Evolutionary conservation across 2,888 invertebrate genomes (phyloP).

Genomic region (Ormyrus pomaceus): DNA sequence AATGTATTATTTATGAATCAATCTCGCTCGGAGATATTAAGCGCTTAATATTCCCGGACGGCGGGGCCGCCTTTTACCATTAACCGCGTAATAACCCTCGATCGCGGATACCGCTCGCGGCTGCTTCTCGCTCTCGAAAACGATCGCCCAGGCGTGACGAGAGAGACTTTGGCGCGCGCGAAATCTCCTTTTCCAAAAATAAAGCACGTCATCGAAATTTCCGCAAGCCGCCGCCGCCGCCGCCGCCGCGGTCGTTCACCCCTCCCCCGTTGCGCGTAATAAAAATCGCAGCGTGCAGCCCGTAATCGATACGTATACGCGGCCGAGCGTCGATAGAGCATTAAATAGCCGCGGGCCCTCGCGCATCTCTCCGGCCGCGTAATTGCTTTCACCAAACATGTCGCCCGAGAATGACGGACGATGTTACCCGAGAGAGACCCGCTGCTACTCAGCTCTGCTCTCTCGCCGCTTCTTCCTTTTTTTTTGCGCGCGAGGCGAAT

Average conservation of each 20-base stretch:
- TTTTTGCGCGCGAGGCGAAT: background rate
- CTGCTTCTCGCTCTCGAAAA: background rate
- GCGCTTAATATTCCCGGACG: constrained; percentile 5
- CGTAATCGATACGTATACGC: constrained; percentile 39
- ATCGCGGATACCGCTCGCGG: constrained; percentile 30
- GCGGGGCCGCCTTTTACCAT: constrained; percentile 14
- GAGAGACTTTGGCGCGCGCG: background rate
- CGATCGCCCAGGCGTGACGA: background rate
- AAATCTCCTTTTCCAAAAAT: background rate
- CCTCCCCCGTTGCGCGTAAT: background rate
- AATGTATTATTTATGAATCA: constrained; percentile 18
- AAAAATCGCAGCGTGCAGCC: background rate
- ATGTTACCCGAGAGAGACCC: background rate
- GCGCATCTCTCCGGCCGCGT: constrained; percentile 8
- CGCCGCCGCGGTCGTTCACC: constrained; percentile 33
- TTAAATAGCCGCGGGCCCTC: constrained; percentile 21
- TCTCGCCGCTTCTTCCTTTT: background rate
- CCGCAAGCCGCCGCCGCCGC: background rate
- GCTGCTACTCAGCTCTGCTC: too few relatives aligned
- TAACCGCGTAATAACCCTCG: constrained; percentile 44
- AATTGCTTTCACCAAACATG: constrained; percentile 53
- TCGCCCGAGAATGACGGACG: constrained; percentile 44
- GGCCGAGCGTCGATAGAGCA: constrained; percentile 15
- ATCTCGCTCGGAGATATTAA: constrained; percentile 10
- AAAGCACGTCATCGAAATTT: constrained; percentile 27